Evolutionary conservation across 2,113 vertebrate genomes (phyloP).

Genomic region (Bubo scandiacus): DNA sequence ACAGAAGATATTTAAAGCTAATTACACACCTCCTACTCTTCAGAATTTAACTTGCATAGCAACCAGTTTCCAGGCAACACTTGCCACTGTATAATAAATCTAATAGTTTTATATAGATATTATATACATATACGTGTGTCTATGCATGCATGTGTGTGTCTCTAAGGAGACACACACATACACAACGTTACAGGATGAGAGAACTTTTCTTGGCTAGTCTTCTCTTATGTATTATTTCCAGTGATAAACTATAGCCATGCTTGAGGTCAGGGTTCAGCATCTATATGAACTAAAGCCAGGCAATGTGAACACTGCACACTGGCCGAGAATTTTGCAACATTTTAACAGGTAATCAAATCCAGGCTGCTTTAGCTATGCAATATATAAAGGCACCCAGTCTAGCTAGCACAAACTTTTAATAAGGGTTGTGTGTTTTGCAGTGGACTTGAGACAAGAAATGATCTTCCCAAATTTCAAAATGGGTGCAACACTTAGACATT

Average conservation of each 20-base stretch:
- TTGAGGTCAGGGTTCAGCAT: background rate
- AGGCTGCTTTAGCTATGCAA: background rate
- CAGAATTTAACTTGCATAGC: constrained; percentile 80
- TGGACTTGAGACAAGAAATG: background rate
- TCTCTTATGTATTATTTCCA: background rate
- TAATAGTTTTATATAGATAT: constrained; percentile 60
- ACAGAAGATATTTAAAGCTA: constrained; percentile 80
- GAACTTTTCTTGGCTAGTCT: background rate
- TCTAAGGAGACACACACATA: background rate
- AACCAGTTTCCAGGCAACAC: constrained; percentile 78
- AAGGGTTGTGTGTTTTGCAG: background rate
- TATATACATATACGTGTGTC: constrained; percentile 43
- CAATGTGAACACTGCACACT: background rate
- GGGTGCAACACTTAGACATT: background rate
- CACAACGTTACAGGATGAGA: background rate
- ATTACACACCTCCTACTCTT: constrained; percentile 78
- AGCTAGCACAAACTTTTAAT: background rate
- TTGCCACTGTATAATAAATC: constrained; percentile 70
- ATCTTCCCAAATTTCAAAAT: background rate
- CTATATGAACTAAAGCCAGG: background rate
- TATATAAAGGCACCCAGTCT: background rate
- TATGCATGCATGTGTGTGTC: background rate
- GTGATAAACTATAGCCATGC: background rate
- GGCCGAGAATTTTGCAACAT: background rate
- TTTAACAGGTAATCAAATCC: background rate